Evolutionary conservation across 2,888 invertebrate genomes (phyloP).

Genomic region (Agriopis leucophaearia): DNA sequence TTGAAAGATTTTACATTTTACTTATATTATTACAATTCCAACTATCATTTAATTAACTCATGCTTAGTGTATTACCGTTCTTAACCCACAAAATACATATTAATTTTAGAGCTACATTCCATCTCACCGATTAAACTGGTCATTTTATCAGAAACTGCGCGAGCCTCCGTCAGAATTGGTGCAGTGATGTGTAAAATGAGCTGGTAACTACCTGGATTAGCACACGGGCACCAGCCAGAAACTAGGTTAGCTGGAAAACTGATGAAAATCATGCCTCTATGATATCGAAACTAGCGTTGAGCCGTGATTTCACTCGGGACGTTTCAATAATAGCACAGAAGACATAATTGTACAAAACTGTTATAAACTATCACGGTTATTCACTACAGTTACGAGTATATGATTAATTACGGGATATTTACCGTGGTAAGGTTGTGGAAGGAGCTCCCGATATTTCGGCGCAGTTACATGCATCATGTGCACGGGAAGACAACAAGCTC

Average conservation of each 20-base stretch:
- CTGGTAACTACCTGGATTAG: constrained; percentile 48
- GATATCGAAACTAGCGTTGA: neutral
- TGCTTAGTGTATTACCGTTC: neutral
- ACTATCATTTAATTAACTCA: too few relatives aligned
- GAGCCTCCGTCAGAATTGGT: constrained; percentile 37
- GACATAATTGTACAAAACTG: too few relatives aligned
- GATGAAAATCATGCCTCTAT: neutral
- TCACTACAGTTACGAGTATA: too few relatives aligned
- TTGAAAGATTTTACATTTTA: too few relatives aligned
- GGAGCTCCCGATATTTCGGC: too few relatives aligned
- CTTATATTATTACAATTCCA: too few relatives aligned
- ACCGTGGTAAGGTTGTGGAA: too few relatives aligned
- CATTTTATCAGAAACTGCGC: constrained; percentile 30
- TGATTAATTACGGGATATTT: too few relatives aligned
- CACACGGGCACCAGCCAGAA: constrained; percentile 51
- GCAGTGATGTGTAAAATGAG: constrained; percentile 53
- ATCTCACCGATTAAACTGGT: constrained; percentile 23
- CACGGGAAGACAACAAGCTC: too few relatives aligned
- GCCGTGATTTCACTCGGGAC: neutral
- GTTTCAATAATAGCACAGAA: too few relatives aligned
- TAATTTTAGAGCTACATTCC: neutral
- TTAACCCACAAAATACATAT: neutral
- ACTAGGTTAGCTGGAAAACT: constrained; percentile 34
- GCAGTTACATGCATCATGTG: too few relatives aligned
- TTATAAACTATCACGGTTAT: too few relatives aligned